Evolutionary conservation across 2,797 vertebrate genomes (phyloP).

Genomic region (Sciaenops ocellatus): DNA sequence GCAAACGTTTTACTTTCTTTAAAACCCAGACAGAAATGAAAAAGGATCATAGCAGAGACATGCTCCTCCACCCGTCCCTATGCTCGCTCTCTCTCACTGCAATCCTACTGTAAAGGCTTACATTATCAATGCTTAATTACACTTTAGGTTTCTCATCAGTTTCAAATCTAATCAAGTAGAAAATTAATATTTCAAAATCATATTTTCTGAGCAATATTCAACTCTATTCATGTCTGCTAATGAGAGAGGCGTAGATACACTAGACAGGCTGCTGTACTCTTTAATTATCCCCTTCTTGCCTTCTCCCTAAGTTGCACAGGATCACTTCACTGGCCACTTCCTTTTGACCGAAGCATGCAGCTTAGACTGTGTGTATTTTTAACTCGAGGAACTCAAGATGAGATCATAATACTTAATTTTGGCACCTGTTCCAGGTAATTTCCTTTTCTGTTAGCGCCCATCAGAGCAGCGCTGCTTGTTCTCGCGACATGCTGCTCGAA

Average conservation of each 20-base stretch:
- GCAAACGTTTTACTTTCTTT: constrained; percentile 32
- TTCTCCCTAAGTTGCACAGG: constrained; percentile 27
- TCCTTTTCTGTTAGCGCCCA: neutral
- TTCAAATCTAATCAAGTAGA: constrained; percentile 80
- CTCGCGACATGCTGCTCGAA: neutral
- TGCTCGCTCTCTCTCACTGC: constrained; percentile 36
- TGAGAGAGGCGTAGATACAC: constrained; percentile 66
- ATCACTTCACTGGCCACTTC: constrained; percentile 30
- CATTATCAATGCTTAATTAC: constrained; percentile 79
- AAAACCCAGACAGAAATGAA: constrained; percentile 26
- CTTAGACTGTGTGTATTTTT: constrained; percentile 8
- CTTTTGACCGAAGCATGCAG: constrained; percentile 39
- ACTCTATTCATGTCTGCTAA: constrained; percentile 70
- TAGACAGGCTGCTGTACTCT: constrained; percentile 54
- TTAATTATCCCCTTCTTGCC: constrained; percentile 62
- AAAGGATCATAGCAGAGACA: constrained; percentile 39
- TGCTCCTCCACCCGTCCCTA: constrained; percentile 8
- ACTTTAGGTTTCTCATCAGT: constrained; percentile 78
- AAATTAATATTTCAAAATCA: constrained; percentile 81
- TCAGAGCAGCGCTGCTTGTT: neutral
- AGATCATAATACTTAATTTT: neutral
- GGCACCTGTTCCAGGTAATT: neutral
- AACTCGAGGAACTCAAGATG: neutral
- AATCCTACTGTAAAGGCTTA: constrained; percentile 58
- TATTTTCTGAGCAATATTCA: constrained; percentile 69